Evolutionary conservation across 2,888 invertebrate genomes (phyloP).

Genomic region (Parapristionchus giblindavisi): DNA sequence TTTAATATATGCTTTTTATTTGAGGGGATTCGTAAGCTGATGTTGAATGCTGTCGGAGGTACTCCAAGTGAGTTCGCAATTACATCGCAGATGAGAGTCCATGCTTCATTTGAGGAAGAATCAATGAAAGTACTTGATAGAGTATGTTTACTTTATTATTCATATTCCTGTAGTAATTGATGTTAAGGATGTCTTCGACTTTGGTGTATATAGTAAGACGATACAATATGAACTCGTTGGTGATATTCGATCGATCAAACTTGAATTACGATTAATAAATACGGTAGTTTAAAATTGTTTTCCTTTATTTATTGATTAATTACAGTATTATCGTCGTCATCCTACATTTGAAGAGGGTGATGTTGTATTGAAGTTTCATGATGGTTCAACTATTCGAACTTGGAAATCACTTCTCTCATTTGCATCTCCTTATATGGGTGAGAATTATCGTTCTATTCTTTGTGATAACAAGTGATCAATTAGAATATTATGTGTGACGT

Average conservation of each 20-base stretch:
- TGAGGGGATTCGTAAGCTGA: constrained; percentile 9
- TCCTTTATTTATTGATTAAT: background rate
- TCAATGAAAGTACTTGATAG: constrained; percentile 28
- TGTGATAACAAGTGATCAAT: background rate
- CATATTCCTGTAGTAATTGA: background rate
- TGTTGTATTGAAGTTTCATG: constrained; percentile 23
- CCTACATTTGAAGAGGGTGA: constrained; percentile 32
- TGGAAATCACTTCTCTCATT: constrained; percentile 32
- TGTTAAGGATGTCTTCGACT: constrained; percentile 31
- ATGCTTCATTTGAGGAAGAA: constrained; percentile 17
- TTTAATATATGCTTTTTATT: background rate
- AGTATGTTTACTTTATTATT: background rate
- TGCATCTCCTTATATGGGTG: constrained; percentile 33
- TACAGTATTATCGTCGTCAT: constrained; percentile 34
- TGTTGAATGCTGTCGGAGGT: constrained; percentile 1
- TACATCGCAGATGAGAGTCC: constrained; percentile 27
- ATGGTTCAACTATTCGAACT: constrained; percentile 33
- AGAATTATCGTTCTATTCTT: background rate
- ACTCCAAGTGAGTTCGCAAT: constrained; percentile 10
- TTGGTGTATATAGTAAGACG: constrained; percentile 8
- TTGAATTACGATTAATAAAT: constrained; percentile 27
- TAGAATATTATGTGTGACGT: background rate
- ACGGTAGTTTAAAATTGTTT: background rate
- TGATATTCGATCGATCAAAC: constrained; percentile 23
- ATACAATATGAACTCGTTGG: constrained; percentile 18